Evolutionary conservation across 2,888 invertebrate species (phyloP), one percentile per base, ranked within the genome.

Genomic region (Tetheella fluctuosa): DNA sequence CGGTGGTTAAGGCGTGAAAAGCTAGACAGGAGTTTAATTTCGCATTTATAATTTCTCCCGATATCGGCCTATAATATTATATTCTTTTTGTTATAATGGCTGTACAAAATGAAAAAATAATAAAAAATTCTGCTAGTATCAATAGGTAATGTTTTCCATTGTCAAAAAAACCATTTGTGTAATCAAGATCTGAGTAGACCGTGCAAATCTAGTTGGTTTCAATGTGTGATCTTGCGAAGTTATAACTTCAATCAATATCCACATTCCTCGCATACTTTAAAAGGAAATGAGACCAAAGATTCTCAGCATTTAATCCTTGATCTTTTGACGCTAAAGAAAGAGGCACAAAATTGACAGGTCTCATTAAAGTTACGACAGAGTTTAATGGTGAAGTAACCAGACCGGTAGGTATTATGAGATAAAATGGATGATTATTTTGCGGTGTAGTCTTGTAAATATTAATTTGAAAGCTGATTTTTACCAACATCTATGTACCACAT

Each of bases 271-370:
- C 20, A n/a, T 20, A 48, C 48, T 48, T 48, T n/a, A 48, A 48
- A 48, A 48, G 48, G 66, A 73, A 73, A 76, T 65, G 63, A 68
- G 67, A 64, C 73, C 68, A 67, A 77, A 80, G 71, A 80, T 77
- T 77, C 79, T 73, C 68, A 73, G 69, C 68, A 74, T 74, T 76
- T 75, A 77, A 79, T 79, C 75, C 71, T 70, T 73, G 76, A 82
- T 83, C 81, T 81, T 77, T 79, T 74, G 77, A 78, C 71, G 77
- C 66, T 69, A 70, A 69, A 64, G 73, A 64, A 73, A 71, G 71
- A 70, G 79, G 76, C 80, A 79, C 76, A 73, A 78, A 82, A 84
- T 83, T 86, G 88, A 85, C 86, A 86, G 85, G 77, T 85, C 82
- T 86, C 83, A 85, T 86, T 85, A 85, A 86, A 86, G 79, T 87